Conservation (phyloP, 2,113 vertebrate species). For the Camelus bactrianus region DNA sequence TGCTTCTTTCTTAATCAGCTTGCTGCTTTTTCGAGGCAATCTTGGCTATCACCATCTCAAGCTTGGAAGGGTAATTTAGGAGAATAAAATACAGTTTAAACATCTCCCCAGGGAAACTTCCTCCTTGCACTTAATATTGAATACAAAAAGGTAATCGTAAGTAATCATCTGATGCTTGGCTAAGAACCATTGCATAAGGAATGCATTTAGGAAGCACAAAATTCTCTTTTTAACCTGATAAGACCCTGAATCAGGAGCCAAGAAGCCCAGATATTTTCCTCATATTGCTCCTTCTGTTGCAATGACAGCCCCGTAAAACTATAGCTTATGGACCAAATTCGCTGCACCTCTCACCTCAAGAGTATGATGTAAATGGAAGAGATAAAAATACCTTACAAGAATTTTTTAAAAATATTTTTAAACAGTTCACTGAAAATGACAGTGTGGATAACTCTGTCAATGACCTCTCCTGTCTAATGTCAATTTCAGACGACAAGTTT, state of each 20-base stretch:
- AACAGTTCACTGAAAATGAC: slow-evolving; percentile 40
- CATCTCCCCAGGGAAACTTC: not conserved
- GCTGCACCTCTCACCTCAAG: not conserved
- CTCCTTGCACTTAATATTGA: slow-evolving; percentile 49
- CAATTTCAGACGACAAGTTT: slow-evolving; percentile 81
- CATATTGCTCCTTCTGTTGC: slow-evolving; percentile 40
- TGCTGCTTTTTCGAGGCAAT: slow-evolving; percentile 30
- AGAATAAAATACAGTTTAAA: slow-evolving; percentile 55
- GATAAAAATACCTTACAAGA: slow-evolving; percentile 9
- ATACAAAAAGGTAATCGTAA: slow-evolving; percentile 59
- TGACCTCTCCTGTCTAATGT: slow-evolving; percentile 75
- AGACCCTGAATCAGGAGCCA: slow-evolving; percentile 35
- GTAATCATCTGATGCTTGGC: slow-evolving; percentile 51
- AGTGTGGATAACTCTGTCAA: slow-evolving; percentile 53
- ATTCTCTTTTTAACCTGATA: slow-evolving; percentile 6
- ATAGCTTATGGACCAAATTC: slow-evolving; percentile 40
- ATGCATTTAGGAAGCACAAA: slow-evolving; percentile 21
- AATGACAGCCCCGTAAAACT: slow-evolving; percentile 44
- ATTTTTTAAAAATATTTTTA: not conserved
- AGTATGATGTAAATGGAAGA: slow-evolving; percentile 14
- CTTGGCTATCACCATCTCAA: slow-evolving; percentile 53
- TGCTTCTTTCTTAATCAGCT: slow-evolving; percentile 46
- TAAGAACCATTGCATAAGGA: not conserved
- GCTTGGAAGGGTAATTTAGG: slow-evolving; percentile 55
- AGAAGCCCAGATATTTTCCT: slow-evolving; percentile 51